These are phyloP conservation scores for Coranthus polyacanthus DNA, from an alignment of 2,797 vertebrate genomes.

Conservation along the genomic window DNA sequence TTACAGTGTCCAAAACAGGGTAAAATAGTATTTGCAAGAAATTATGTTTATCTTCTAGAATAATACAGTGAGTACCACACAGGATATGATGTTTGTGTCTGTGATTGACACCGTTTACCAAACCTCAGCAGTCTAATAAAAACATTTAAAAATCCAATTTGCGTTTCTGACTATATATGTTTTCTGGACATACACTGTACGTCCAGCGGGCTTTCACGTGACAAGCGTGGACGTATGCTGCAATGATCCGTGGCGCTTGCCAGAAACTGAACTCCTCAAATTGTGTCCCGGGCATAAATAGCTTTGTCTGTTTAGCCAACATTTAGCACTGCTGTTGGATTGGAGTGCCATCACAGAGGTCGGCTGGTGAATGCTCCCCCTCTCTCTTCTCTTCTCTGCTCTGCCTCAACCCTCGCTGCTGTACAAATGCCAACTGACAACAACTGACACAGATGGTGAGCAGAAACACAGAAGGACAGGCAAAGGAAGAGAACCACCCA, in stretches of 20 bases:
- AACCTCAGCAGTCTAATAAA: slow-evolving; percentile 17
- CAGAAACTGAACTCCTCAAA: slow-evolving; percentile 54
- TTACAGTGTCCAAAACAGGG: slow-evolving; percentile 29
- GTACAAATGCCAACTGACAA: slow-evolving; percentile 80
- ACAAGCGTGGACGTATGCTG: slow-evolving; percentile 38
- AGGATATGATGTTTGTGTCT: slow-evolving; percentile 11
- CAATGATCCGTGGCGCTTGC: slow-evolving; percentile 38
- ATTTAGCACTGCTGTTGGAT: slow-evolving; percentile 54
- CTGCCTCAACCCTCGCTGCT: slow-evolving; percentile 85
- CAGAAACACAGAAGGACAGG: slow-evolving; percentile 82
- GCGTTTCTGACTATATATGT: slow-evolving; percentile 11
- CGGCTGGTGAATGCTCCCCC: slow-evolving; percentile 55
- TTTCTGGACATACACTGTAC: slow-evolving; percentile 22
- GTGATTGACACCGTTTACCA: slow-evolving; percentile 25
- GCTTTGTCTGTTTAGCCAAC: slow-evolving; percentile 40
- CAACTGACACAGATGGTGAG: slow-evolving; percentile 82
- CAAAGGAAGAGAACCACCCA: slow-evolving; percentile 83
- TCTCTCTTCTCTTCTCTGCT: slow-evolving; percentile 53
- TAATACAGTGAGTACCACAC: slow-evolving; percentile 14
- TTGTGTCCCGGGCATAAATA: slow-evolving; percentile 36
- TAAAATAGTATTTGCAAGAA: slow-evolving; percentile 34
- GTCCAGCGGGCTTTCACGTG: slow-evolving; percentile 39
- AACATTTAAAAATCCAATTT: background rate
- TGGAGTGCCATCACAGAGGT: slow-evolving; percentile 71
- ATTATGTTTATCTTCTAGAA: slow-evolving; percentile 17